A percentile compares a stretch with the other conserved stretches of the same genome.
Evolutionary conservation across 1,140 invertebrate species (phyloP).

Genomic region (Chlorops oryzae): DNA sequence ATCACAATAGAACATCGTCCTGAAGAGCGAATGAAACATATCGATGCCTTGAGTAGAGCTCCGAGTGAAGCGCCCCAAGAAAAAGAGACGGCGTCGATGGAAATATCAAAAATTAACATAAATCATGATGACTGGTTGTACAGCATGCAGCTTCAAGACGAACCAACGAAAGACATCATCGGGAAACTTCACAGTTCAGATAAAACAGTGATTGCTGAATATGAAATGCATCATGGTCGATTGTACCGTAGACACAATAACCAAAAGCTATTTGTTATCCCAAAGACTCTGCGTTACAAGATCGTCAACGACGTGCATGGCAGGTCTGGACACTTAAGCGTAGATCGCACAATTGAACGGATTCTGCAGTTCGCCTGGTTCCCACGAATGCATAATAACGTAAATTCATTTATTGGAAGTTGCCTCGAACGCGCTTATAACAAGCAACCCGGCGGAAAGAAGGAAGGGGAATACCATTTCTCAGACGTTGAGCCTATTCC

Average conservation of each 20-base stretch:
- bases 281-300: slow-evolving; percentile 2
- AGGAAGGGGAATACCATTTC: slow-evolving; percentile 13
- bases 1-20: no score
- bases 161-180: no score
- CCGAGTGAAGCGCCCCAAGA: no score
- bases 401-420: slow-evolving; percentile 12
- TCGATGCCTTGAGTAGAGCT: no score
- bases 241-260: slow-evolving; percentile 7
- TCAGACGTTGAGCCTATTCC: slow-evolving; percentile 13
- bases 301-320: slow-evolving; percentile 5
- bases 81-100: no score
- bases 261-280: slow-evolving; percentile 11
- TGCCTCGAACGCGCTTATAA: slow-evolving; percentile 14
- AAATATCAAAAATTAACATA: no score
- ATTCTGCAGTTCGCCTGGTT: slow-evolving; percentile 23
- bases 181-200: no score
- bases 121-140: no score
- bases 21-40: no score
- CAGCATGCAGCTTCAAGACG: no score
- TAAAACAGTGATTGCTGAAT: no score
- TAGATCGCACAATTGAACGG: slow-evolving; percentile 12
- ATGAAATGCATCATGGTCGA: slow-evolving; percentile 1
- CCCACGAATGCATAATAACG: slow-evolving; percentile 22
- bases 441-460: slow-evolving; percentile 10
- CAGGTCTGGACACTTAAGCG: slow-evolving; percentile 3